Evolutionary conservation across 2,888 invertebrate genomes (phyloP), one percentile per base, ranked within the genome.

Genomic region (Troglohyphantes excavatus): DNA sequence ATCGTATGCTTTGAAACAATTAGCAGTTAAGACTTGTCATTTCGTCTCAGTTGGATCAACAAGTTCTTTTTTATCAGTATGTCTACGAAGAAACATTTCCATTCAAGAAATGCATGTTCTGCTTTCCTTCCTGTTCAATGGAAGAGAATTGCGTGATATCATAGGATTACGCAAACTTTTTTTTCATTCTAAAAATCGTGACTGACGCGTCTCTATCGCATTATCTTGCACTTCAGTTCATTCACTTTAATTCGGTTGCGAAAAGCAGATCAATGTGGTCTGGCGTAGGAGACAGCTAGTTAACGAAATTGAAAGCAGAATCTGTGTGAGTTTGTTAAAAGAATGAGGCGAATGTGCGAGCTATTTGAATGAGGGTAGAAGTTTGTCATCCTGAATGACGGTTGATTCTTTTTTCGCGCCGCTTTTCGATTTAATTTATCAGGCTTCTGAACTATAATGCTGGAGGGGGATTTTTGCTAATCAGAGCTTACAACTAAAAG

Each of bases 121-220:
- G 27, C 53, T 33, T 61, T 19, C 17, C 21, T 2, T 2, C n/a
- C n/a, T n/a, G n/a, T 19, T 75, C 21, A 33, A 33, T 29, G 2
- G 13, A 29, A 21, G 9, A 17, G 39, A 61, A 19, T 53, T 59
- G 53, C 81, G 68, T 81, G 81, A 27, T 27, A 27, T 19, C 21
- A 46, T n/a, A 43, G 21, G 33, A 65, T 79, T 65, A 61, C 61
- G 19, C 43, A 81, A 27, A n/a, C 11, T 68, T n/a, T 53, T n/a
- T 53, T 29, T 68, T 63, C 68, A 81, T 68, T 81, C 46, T 53
- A 23, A 68, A 70, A 59, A 59, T 70, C 68, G 68, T 81, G 68
- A 81, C 68, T 68, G 81, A 68, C 23, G 33, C 21, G 21, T 29
- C 21, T 33, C 53, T 59, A 26, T 13, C 29, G 23, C 19, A 53